A percentile compares a stretch with the other conserved stretches of the same genome.
These are phyloP conservation scores for Sarcophaga peregrina DNA, from an alignment of 1,140 invertebrate genomes.

Conservation along the genomic window DNA sequence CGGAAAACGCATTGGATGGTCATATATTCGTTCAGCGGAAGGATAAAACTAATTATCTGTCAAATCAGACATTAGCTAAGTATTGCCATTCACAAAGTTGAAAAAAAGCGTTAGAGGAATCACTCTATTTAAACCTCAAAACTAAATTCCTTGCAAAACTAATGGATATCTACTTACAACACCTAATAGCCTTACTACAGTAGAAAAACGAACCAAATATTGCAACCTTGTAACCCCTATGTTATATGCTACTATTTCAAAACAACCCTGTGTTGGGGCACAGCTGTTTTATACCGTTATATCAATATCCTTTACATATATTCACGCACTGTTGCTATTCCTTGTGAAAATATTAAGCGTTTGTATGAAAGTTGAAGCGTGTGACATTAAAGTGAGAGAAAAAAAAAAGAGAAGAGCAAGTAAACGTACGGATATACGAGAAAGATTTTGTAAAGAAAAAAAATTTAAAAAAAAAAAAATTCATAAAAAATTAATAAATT, in stretches of 20 bases:
- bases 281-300: slow-evolving; percentile 36
- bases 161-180: no score
- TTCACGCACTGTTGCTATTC: slow-evolving; percentile 28
- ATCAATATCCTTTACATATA: slow-evolving; percentile 10
- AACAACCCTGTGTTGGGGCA: background rate
- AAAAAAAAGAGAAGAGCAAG: slow-evolving; percentile 11
- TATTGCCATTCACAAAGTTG: no score
- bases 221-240: background rate
- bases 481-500: slow-evolving; percentile 3
- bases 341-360: background rate
- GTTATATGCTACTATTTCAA: background rate
- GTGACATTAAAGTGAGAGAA: background rate
- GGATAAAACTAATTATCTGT: no score
- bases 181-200: no score
- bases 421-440: background rate
- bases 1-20: no score
- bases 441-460: background rate
- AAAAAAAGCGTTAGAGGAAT: no score
- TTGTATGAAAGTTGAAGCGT: background rate
- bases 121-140: no score
- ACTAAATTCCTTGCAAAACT: no score
- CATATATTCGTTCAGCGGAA: no score
- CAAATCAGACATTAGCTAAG: no score
- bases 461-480: slow-evolving; percentile 2
- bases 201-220: background rate